These are phyloP conservation scores for Halesus radiatus DNA, from an alignment of 1,140 invertebrate species.

Conservation along the genomic window DNA sequence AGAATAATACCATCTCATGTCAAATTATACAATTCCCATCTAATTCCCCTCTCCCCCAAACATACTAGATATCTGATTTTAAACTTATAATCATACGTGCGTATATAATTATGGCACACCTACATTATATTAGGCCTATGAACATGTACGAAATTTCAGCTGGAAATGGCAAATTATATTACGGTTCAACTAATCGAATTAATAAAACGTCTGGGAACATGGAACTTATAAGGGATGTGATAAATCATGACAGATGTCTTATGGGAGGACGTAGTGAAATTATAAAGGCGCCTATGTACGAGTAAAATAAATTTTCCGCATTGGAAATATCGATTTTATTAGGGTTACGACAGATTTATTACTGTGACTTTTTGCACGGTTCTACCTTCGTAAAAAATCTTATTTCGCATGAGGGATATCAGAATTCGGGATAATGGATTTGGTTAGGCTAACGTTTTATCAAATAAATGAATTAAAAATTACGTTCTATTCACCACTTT, in stretches of 20 bases:
- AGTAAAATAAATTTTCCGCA: neutral
- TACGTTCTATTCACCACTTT: too few relatives aligned
- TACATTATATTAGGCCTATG: neutral
- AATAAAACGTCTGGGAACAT: neutral
- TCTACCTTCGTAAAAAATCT: too few relatives aligned
- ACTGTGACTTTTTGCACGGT: too few relatives aligned
- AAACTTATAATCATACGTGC: neutral
- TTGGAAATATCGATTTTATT: slow-evolving; percentile 18
- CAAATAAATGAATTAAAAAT: too few relatives aligned
- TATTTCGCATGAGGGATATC: too few relatives aligned
- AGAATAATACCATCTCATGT: too few relatives aligned
- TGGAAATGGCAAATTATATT: neutral
- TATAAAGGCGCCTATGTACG: slow-evolving; percentile 15
- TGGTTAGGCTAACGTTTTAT: too few relatives aligned
- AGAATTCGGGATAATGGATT: too few relatives aligned
- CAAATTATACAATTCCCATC: too few relatives aligned
- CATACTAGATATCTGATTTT: neutral
- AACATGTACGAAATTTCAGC: neutral
- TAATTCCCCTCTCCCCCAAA: neutral
- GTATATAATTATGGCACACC: too few relatives aligned
- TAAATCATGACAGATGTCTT: slow-evolving; percentile 22
- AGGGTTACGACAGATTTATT: neutral
- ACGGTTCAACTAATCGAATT: neutral
- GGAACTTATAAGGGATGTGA: slow-evolving; percentile 4
- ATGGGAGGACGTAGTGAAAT: neutral